Conservation (phyloP, 2,113 vertebrate species). For the Rhagologus leucostigma region DNA sequence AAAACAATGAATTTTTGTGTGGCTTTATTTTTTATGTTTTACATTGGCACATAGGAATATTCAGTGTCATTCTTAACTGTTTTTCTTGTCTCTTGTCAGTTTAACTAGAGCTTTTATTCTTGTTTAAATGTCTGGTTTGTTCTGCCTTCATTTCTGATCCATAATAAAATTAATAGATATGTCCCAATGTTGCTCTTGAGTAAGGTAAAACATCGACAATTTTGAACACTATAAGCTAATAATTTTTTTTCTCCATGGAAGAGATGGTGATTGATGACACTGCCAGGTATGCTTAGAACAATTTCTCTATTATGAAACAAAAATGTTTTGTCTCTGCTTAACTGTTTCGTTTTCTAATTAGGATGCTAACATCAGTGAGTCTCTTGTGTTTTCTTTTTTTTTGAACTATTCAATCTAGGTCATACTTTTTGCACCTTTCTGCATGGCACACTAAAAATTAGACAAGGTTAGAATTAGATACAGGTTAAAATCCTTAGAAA, state of each 20-base stretch:
- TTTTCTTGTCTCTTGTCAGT: conserved; percentile 23
- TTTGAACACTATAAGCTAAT: not conserved
- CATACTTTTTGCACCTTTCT: conserved; percentile 17
- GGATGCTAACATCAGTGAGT: not conserved
- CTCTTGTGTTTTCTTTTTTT: conserved; percentile 14
- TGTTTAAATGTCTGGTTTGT: not conserved
- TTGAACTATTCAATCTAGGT: conserved; percentile 27
- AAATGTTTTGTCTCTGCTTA: conserved; percentile 3
- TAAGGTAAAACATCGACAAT: not conserved
- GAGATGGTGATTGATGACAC: not conserved
- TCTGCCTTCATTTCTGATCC: not conserved
- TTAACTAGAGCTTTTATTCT: conserved; percentile 16
- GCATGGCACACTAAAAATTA: conserved; percentile 9
- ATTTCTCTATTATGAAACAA: not conserved
- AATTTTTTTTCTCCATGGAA: not conserved
- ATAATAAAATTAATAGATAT: conserved; percentile 3
- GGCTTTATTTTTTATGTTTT: conserved; percentile 30
- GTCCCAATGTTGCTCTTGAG: not conserved
- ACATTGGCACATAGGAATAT: not conserved
- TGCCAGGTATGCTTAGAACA: not conserved
- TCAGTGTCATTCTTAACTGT: not conserved
- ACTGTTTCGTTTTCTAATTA: conserved; percentile 44
- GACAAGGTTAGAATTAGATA: not conserved
- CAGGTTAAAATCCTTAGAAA: conserved; percentile 1
- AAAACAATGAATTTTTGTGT: conserved; percentile 7